These are phyloP conservation scores for Lutjanus argentimaculatus DNA, from an alignment of 2,797 vertebrate genomes.

Conservation along the genomic window DNA sequence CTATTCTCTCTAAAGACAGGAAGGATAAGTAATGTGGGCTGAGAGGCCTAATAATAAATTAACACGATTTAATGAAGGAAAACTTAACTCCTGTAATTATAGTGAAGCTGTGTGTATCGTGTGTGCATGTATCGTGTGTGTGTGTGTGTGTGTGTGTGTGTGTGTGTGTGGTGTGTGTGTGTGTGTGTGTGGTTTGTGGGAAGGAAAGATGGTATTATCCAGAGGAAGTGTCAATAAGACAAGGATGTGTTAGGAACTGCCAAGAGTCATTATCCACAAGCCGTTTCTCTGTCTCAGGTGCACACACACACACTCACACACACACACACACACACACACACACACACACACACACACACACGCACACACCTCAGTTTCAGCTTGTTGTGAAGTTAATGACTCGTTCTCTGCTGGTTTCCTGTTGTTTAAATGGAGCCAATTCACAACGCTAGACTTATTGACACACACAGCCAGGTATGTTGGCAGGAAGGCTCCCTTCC, in stretches of 20 bases:
- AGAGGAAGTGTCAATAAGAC: slow-evolving; percentile 75
- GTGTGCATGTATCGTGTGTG: slow-evolving; percentile 29
- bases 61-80: slow-evolving; percentile 57
- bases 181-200: slow-evolving; percentile 51
- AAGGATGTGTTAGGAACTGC: slow-evolving; percentile 70
- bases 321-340: slow-evolving; percentile 9
- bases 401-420: slow-evolving; percentile 71
- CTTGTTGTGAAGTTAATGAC: slow-evolving; percentile 76
- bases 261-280: slow-evolving; percentile 65
- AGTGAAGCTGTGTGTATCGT: slow-evolving; percentile 17
- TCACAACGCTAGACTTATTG: slow-evolving; percentile 61
- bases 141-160: slow-evolving; percentile 20
- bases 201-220: slow-evolving; percentile 76
- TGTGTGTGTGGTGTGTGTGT: slow-evolving; percentile 5
- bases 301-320: slow-evolving; percentile 22
- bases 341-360: slow-evolving; percentile 21
- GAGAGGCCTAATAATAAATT: slow-evolving; percentile 46
- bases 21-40: slow-evolving; percentile 30
- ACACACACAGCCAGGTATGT: slow-evolving; percentile 65
- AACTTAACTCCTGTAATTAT: slow-evolving; percentile 65
- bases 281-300: slow-evolving; percentile 12
- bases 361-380: slow-evolving; percentile 55
- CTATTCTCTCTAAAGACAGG: slow-evolving; percentile 41
- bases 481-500: slow-evolving; percentile 45
- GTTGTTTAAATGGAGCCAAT: slow-evolving; percentile 69